phyloP scores from a whole-genome alignment of 2,797 vertebrate genomes.

The Poeciliopsis infans region DNA sequence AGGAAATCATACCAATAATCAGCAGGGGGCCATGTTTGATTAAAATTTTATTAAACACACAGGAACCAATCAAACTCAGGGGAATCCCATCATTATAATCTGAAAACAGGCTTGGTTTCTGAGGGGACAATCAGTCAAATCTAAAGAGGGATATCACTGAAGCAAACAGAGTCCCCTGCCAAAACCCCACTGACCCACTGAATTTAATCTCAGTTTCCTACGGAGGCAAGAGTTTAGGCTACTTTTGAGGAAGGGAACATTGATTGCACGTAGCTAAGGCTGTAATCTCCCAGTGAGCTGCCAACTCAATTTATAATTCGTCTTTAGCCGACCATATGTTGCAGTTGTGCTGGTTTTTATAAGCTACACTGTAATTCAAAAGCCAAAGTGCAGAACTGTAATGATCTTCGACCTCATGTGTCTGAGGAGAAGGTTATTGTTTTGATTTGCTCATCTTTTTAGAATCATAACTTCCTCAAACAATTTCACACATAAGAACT shows the following conservation, averaged over 20 bases:
- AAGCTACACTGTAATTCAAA: background rate
- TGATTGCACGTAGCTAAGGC: slow-evolving; percentile 41
- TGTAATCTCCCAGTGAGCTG: slow-evolving; percentile 64
- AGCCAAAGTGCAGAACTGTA: slow-evolving; percentile 35
- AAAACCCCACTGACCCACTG: slow-evolving; percentile 55
- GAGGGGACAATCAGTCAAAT: slow-evolving; percentile 51
- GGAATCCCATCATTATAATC: slow-evolving; percentile 70
- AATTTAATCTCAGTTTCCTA: slow-evolving; percentile 59
- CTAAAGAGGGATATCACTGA: slow-evolving; percentile 28
- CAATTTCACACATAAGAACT: slow-evolving; percentile 11
- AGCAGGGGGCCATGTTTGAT: slow-evolving; percentile 47
- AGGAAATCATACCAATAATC: slow-evolving; percentile 31
- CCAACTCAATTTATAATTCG: slow-evolving; percentile 67
- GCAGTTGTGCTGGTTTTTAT: slow-evolving; percentile 25
- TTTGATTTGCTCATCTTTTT: slow-evolving; percentile 5
- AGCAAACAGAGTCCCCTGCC: slow-evolving; percentile 13
- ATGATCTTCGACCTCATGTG: slow-evolving; percentile 44
- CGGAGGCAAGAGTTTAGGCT: slow-evolving; percentile 46
- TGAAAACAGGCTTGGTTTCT: slow-evolving; percentile 20
- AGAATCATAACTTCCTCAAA: slow-evolving; percentile 30
- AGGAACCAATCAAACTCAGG: slow-evolving; percentile 62
- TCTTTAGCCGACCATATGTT: slow-evolving; percentile 67
- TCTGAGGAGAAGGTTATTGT: slow-evolving; percentile 23
- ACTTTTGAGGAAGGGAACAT: slow-evolving; percentile 50
- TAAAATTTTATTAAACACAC: slow-evolving; percentile 46